Base-by-base conservation (phyloP, 2,797 vertebrate genomes). In the Pampus argenteus region DNA sequence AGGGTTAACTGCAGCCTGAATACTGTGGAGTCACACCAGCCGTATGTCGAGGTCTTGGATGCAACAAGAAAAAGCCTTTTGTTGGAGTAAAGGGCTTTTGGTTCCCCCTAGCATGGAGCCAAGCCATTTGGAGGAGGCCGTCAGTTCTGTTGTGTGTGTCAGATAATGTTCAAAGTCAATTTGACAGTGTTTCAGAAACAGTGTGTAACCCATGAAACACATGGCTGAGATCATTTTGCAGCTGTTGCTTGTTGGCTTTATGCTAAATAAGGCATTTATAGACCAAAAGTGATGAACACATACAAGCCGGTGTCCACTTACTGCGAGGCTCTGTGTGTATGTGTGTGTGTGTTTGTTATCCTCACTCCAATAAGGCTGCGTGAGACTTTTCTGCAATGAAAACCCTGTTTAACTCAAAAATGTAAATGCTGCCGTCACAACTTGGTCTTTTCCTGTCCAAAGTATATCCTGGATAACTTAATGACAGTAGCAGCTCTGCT, bases 241-340 rank as follows among this genome's bases (percentile, higher is more conserved):
- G 89, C 87, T 91, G 92, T 77, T 86, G 76, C 84, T 85, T 88
- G 79, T 88, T 90, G 86, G 70, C 58, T 83, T 85, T 85, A 83
- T 29, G 57, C 81, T 88, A 88, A 90, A 90, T 87, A 73, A 79
- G 68, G 60, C 61, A 72, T 79, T 86, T 81, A 76, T 73, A 62
- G 72, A 81, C 25, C 58, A 60, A 81, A 70, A 78, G 0, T 4
- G 59, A 66, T 62, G 38, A 67, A 75, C 75, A 74, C 85, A 78
- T 15, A 40, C 57, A 59, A 74, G 44, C 55, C 23, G n/a, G 59
- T 49, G 47, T 81, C 58, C 17, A 20, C 50, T 71, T 34, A 70
- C 71, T 70, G 67, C 59, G 64, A 70, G 63, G 20, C 52, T 80
- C 69, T 50, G 71, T 44, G 17, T 70, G 38, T n/a, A n/a, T n/a